Evolutionary conservation across 2,888 invertebrate species (phyloP).

Genomic region (Icerya purchasi): DNA sequence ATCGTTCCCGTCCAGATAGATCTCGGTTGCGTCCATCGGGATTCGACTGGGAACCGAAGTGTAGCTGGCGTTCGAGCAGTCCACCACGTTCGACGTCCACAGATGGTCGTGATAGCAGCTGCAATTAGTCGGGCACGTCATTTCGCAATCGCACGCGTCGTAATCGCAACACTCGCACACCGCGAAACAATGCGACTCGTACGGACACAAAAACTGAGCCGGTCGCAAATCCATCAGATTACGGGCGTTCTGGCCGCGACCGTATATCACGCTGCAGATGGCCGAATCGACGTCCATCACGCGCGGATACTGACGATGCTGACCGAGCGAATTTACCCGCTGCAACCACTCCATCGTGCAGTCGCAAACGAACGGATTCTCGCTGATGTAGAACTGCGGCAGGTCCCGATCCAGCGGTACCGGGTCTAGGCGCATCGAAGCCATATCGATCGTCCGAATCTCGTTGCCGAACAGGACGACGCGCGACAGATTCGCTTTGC

Average conservation of each 20-base stretch:
- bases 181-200: constrained; percentile 82
- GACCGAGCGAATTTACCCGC: constrained; percentile 63
- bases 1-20: constrained; percentile 80
- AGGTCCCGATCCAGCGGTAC: constrained; percentile 54
- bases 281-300: constrained; percentile 78
- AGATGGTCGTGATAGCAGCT: constrained; percentile 86
- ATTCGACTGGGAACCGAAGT: constrained; percentile 67
- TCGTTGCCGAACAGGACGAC: constrained; percentile 85
- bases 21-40: constrained; percentile 89
- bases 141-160: constrained; percentile 91
- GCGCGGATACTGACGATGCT: constrained; percentile 61
- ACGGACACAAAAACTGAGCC: constrained; percentile 68
- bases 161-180: constrained; percentile 91
- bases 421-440: constrained; percentile 62
- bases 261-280: constrained; percentile 52
- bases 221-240: constrained; percentile 15
- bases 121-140: constrained; percentile 85
- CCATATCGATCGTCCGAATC: constrained; percentile 72
- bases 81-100: constrained; percentile 82
- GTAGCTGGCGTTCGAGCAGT: constrained; percentile 65
- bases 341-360: constrained; percentile 93
- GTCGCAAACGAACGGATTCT: constrained; percentile 84
- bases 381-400: constrained; percentile 80
- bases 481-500: constrained; percentile 68
- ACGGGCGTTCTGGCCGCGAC: constrained; percentile 4